Conservation (phyloP, 2,113 vertebrate species). For the Lasiurus cinereus region DNA sequence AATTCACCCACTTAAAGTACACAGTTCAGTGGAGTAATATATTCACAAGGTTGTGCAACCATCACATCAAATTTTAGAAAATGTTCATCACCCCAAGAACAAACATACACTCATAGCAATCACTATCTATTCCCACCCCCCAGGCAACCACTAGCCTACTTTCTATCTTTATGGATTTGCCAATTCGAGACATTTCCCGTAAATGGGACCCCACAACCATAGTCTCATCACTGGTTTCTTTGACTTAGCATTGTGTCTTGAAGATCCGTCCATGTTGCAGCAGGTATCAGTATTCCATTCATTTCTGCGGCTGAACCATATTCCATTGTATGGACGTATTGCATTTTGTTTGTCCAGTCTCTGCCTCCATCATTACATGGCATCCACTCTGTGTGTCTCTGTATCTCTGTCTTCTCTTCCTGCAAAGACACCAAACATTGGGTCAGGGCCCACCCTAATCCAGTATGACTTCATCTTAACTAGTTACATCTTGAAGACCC, state of each 20-base stretch:
- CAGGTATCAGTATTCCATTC: background rate
- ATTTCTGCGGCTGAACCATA: background rate
- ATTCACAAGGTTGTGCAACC: background rate
- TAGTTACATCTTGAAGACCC: background rate
- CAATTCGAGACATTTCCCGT: background rate
- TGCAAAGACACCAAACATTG: background rate
- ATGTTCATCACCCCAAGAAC: background rate
- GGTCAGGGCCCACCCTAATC: background rate
- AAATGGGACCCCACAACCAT: background rate
- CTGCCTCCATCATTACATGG: background rate
- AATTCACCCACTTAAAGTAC: background rate
- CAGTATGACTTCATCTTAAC: background rate
- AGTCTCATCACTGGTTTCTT: background rate
- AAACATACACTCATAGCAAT: background rate
- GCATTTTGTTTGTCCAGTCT: background rate
- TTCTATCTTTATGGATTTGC: background rate
- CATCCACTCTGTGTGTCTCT: background rate
- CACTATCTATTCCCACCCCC: background rate
- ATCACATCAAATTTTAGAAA: slow-evolving; percentile 1
- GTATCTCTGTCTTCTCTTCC: slow-evolving; percentile 7
- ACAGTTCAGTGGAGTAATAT: background rate
- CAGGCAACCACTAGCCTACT: background rate
- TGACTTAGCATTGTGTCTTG: background rate
- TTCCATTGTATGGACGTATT: background rate
- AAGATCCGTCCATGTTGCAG: background rate